Conservation (phyloP, 1,140 invertebrate genomes). For the Lepidostoma basale region DNA sequence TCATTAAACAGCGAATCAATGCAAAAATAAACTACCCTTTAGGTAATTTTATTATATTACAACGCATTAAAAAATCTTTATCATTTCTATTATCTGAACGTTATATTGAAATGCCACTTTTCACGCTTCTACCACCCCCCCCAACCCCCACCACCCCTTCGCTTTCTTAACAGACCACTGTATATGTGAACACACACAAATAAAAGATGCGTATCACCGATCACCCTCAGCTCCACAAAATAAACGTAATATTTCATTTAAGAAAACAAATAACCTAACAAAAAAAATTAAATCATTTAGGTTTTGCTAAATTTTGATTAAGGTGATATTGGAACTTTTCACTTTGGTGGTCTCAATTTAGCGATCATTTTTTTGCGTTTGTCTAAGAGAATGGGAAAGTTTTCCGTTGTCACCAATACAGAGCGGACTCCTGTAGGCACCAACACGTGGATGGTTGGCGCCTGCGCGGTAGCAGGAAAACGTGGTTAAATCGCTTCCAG, state of each 20-base stretch:
- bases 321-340: no score
- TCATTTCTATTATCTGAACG: slow-evolving; percentile 28
- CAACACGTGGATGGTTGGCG: slow-evolving; percentile 2
- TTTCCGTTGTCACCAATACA: slow-evolving; percentile 1
- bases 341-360: not conserved
- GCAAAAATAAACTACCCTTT: not conserved
- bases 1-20: not conserved
- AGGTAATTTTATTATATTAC: slow-evolving; percentile 21
- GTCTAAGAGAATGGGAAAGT: not conserved
- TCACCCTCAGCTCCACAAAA: not conserved
- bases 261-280: no score
- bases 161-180: no score
- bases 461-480: slow-evolving; percentile 24
- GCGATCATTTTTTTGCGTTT: not conserved
- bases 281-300: no score
- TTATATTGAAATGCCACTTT: slow-evolving; percentile 32
- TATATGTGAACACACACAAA: not conserved
- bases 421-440: not conserved
- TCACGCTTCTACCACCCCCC: slow-evolving; percentile 2
- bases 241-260: no score
- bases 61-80: slow-evolving; percentile 29
- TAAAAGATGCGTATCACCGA: not conserved
- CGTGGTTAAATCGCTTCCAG: slow-evolving; percentile 27
- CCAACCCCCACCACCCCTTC: no score
- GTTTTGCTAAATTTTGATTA: no score